Conservation (phyloP, 2,113 vertebrate genomes). For the Ranitomeya variabilis region DNA sequence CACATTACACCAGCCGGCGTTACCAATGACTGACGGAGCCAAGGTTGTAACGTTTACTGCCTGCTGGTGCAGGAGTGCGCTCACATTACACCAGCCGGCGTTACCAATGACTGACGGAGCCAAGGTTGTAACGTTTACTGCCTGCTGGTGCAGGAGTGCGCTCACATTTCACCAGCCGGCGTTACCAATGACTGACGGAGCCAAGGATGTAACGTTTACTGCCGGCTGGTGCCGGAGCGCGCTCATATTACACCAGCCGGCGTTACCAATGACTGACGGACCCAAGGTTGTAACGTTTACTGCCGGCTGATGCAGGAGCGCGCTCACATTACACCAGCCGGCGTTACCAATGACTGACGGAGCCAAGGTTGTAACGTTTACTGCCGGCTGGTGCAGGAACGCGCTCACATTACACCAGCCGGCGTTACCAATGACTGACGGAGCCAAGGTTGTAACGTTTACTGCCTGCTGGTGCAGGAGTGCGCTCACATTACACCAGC, state of each 20-base stretch:
- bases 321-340: not conserved
- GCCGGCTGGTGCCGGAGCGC: not conserved
- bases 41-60: slow-evolving; percentile 7
- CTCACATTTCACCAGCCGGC: not conserved
- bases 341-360: not conserved
- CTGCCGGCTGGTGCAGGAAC: not conserved
- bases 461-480: not conserved
- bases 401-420: not conserved
- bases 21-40: not conserved
- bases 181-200: not conserved
- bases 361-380: slow-evolving; percentile 1
- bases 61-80: not conserved
- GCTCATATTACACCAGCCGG: not conserved
- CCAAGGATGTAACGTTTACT: not conserved
- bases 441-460: slow-evolving; percentile 4
- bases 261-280: not conserved
- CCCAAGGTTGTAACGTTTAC: not conserved
- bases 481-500: not conserved
- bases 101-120: not conserved
- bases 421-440: not conserved
- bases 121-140: slow-evolving; percentile 2
- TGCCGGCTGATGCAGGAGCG: not conserved
- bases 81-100: not conserved
- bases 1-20: not conserved
- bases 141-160: not conserved